Percentiles rank a stretch among this genome's conserved stretches.
phyloP scores from a whole-genome alignment of 1,140 invertebrate genomes.

The Dryas iulia region DNA sequence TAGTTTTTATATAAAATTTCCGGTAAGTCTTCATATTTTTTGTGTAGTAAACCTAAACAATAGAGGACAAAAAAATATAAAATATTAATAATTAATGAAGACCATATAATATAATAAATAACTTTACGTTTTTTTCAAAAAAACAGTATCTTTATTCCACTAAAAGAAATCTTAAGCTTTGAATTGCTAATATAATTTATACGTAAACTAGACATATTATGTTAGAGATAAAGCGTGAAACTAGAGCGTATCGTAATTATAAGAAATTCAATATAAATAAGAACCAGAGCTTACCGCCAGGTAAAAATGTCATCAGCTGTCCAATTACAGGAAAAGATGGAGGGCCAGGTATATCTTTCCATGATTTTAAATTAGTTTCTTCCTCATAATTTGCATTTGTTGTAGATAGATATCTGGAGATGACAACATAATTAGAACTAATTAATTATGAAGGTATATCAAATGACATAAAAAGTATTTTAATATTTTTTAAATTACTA shows the following conservation, averaged over 20 bases:
- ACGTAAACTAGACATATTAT: no score
- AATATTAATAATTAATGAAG: no score
- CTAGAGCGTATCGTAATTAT: no score
- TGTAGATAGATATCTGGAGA: conserved; percentile 10
- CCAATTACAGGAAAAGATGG: conserved; percentile 48
- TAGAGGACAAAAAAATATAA: neutral
- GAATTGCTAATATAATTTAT: no score
- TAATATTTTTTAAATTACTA: no score
- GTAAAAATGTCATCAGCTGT: conserved; percentile 17
- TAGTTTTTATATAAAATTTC: conserved; percentile 37
- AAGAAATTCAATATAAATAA: no score
- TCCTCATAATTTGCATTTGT: neutral
- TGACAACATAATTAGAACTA: neutral
- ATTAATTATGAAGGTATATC: neutral
- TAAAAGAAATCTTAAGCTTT: no score
- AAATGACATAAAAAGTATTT: no score
- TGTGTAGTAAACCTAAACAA: conserved; percentile 33
- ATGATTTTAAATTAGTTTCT: conserved; percentile 41
- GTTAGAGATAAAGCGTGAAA: no score
- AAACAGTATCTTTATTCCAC: no score
- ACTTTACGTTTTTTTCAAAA: no score
- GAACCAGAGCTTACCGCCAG: neutral
- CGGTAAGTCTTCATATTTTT: conserved; percentile 3
- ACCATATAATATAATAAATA: no score
- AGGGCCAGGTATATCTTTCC: conserved; percentile 55